Conservation (phyloP, 2,888 invertebrate genomes). For the Agriopis marginaria region DNA sequence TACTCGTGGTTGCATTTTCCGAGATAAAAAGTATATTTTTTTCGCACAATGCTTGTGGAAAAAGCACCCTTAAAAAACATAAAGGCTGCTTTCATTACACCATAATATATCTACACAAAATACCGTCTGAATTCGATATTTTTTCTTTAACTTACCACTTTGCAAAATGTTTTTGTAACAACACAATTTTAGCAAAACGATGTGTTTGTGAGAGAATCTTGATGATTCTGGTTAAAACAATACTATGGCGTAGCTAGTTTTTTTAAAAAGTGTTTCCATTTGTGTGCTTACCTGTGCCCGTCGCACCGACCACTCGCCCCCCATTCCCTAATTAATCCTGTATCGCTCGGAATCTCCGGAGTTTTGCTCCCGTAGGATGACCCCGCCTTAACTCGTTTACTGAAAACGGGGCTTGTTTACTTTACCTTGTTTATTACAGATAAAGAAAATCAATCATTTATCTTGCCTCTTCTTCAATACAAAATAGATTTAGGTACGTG, state of each 20-base stretch:
- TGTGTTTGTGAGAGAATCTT: no score
- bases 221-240: no score
- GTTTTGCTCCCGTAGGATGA: constrained; percentile 73
- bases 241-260: background rate
- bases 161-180: no score
- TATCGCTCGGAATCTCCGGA: constrained; percentile 70
- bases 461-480: background rate
- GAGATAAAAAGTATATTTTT: no score
- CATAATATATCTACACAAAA: no score
- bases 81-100: no score
- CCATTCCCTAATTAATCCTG: constrained; percentile 82
- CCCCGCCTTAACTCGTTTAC: constrained; percentile 70
- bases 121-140: no score
- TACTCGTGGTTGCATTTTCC: no score
- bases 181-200: no score
- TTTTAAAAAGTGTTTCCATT: constrained; percentile 22
- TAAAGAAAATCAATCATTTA: constrained; percentile 26
- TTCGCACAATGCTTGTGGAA: no score
- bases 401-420: constrained; percentile 60
- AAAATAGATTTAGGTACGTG: background rate
- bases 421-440: constrained; percentile 33
- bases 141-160: no score
- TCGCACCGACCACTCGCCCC: constrained; percentile 71
- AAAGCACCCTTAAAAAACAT: no score
- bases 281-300: constrained; percentile 55